A percentile compares a stretch with the other conserved stretches of the same genome.
These are phyloP conservation scores for Drosophila nigricruria DNA, from an alignment of 2,888 invertebrate genomes.

Conservation along the genomic window DNA sequence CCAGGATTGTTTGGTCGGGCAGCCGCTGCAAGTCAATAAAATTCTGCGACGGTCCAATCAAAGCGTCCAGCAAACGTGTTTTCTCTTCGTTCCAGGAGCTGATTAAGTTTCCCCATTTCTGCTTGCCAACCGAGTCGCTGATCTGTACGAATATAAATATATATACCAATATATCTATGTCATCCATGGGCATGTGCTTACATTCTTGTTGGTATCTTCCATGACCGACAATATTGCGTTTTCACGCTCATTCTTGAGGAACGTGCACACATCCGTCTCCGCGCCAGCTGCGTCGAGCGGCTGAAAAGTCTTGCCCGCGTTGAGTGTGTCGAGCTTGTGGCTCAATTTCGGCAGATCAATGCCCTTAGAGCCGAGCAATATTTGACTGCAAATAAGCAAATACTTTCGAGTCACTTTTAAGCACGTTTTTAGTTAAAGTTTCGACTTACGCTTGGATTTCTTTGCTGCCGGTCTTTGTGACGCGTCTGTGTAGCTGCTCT, in stretches of 20 bases:
- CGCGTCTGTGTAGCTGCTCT: constrained; percentile 93
- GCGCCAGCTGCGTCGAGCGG: constrained; percentile 94
- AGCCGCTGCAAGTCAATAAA: constrained; percentile 90
- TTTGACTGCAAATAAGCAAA: constrained; percentile 88
- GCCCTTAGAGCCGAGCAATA: constrained; percentile 95
- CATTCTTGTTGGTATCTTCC: constrained; percentile 95
- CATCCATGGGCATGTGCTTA: constrained; percentile 83
- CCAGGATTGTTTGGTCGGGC: constrained; percentile 88
- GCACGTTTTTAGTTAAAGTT: constrained; percentile 46
- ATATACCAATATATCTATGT: not conserved
- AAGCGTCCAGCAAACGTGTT: constrained; percentile 93
- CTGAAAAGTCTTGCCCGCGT: constrained; percentile 93
- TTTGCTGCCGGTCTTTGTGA: constrained; percentile 93
- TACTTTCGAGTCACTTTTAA: not conserved
- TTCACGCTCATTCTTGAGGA: constrained; percentile 96
- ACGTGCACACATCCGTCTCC: constrained; percentile 96
- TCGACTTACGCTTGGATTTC: constrained; percentile 93
- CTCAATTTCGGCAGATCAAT: constrained; percentile 96
- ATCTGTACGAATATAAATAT: constrained; percentile 85
- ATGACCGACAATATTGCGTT: constrained; percentile 96
- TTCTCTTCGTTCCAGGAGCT: constrained; percentile 97
- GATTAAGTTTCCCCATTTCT: constrained; percentile 92
- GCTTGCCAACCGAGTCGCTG: constrained; percentile 88
- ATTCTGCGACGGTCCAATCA: constrained; percentile 94
- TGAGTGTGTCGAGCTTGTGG: constrained; percentile 95